Evolutionary conservation across 2,888 invertebrate genomes (phyloP), one percentile per base, ranked within the genome.

Genomic region (Melitaea athalia): DNA sequence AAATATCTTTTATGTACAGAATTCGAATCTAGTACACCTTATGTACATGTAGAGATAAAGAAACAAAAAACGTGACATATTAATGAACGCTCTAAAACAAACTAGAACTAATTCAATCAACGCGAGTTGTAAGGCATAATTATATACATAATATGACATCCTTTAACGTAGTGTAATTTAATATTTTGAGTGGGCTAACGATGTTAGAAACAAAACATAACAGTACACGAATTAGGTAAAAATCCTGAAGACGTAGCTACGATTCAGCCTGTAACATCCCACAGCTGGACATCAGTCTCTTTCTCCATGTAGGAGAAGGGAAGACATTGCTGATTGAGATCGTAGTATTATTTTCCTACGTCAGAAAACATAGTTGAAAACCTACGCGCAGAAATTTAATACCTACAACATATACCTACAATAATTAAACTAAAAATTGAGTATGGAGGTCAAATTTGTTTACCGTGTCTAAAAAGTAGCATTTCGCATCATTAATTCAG

Each of bases 401-500:
- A 57, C n/a, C n/a, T n/a, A n/a, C 15, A n/a, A 15, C 42, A n/a
- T 42, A 53, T 53, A 53, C 14, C 14, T 12, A 14, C 15, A 6
- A 45, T 47, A 5, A 45, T 53, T 38, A 55, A 66, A 60, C 55
- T 17, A 24, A 53, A 49, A 70, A 72, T 70, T 59, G 67, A 68
- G 62, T 62, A 67, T 71, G 77, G 81, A 87, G 86, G 86, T 82
- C 82, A 81, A 79, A 79, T 81, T 81, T 86, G 86, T 81, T 78
- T 79, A 78, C 75, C 68, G 72, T 71, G 72, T 70, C 70, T 74
- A 73, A 64, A 74, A 63, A 15, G 61, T 69, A 70, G 64, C 65
- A 69, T 69, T 76, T 69, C 57, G 64, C 74, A 77, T 77, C 75
- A 75, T 63, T 63, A 73, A 81, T 79, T 78, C 79, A 63, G 76